Base-by-base conservation (phyloP, 2,797 vertebrate genomes). In the Discoglossus pictus region DNA sequence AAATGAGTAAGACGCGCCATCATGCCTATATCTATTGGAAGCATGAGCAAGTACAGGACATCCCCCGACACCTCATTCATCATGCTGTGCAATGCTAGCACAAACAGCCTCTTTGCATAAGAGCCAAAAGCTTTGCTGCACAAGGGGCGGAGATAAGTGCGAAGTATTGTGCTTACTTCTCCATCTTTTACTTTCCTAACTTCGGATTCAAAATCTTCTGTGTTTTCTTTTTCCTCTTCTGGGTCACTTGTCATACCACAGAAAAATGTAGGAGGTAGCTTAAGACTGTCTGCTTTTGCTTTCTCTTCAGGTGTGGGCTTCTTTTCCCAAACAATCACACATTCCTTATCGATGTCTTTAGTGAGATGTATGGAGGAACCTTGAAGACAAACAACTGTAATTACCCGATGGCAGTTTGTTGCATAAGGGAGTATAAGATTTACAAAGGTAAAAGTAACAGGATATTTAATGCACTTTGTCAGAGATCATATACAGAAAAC, bases 251-350 rank as follows among this genome's bases (percentile, higher is more conserved):
- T 83, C 63, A 88, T 68, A 20, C 86, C 92, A 66, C 91, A 94
- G 76, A 93, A 91, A 84, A 94, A 94, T 0, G 90, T 86, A 44
- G 89, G 85, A 10, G 93, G 91, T 65, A 93, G 90, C 75, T 87
- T 87, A 11, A 92, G 85, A 34, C 75, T 82, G 74, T 91, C 90
- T 67, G 92, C 90, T 79, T 87, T 90, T 75, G 87, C 81, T 42
- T 93, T 91, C 74, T 96, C 91, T 65, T 93, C 83, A 13, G 86
- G 75, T 2, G 90, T 87, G 7, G 90, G 84, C 68, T 91, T 91
- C 79, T 95, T 90, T 78, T 96, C 94, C 87, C 84, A 91, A 69
- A 94, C 75, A 67, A 94, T 62, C 60, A 89, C 79, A 76, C 87
- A 86, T 69, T 96, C 93, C 4, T 80, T 63, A 44, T 92, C 90